Percentiles rank a stretch among this genome's conserved stretches.
phyloP scores from a whole-genome alignment of 2,113 vertebrate genomes.

The Oryzias javanicus region DNA sequence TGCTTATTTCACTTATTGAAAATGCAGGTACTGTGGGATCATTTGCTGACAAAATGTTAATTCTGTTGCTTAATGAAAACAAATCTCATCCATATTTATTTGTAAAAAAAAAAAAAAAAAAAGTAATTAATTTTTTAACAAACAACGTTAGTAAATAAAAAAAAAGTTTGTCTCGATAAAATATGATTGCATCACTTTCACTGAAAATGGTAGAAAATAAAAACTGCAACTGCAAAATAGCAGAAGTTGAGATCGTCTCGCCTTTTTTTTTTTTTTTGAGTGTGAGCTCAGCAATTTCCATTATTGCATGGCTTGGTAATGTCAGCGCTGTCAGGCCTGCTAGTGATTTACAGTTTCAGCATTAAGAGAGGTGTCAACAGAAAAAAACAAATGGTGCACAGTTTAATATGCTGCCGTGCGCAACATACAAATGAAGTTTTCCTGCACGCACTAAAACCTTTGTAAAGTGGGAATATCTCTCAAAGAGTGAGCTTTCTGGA shows the following conservation, averaged over 20 bases:
- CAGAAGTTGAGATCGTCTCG: slow-evolving; percentile 35
- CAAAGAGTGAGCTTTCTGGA: slow-evolving; percentile 11
- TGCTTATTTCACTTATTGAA: no score
- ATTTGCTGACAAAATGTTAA: no score
- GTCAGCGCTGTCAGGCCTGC: slow-evolving; percentile 55
- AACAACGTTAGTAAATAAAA: slow-evolving; percentile 11
- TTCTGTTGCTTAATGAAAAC: no score
- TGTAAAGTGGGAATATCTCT: slow-evolving; percentile 22
- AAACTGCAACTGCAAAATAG: slow-evolving; percentile 33
- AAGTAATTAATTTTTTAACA: slow-evolving; percentile 21
- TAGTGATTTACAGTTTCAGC: slow-evolving; percentile 70
- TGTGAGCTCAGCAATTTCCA: slow-evolving; percentile 61
- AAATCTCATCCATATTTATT: not conserved
- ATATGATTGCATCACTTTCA: slow-evolving; percentile 28
- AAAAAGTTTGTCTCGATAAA: slow-evolving; percentile 22
- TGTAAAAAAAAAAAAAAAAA: not conserved
- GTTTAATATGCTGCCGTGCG: slow-evolving; percentile 49
- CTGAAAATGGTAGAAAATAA: not conserved
- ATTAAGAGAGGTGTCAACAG: slow-evolving; percentile 67
- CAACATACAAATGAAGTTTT: slow-evolving; percentile 45
- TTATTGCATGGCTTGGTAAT: slow-evolving; percentile 68
- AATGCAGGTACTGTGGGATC: no score
- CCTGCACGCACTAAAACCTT: slow-evolving; percentile 36
- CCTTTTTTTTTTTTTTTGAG: slow-evolving; percentile 14
- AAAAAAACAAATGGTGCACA: slow-evolving; percentile 61